phyloP scores from a whole-genome alignment of 2,797 vertebrate species.

The Sebastes glaucus region DNA sequence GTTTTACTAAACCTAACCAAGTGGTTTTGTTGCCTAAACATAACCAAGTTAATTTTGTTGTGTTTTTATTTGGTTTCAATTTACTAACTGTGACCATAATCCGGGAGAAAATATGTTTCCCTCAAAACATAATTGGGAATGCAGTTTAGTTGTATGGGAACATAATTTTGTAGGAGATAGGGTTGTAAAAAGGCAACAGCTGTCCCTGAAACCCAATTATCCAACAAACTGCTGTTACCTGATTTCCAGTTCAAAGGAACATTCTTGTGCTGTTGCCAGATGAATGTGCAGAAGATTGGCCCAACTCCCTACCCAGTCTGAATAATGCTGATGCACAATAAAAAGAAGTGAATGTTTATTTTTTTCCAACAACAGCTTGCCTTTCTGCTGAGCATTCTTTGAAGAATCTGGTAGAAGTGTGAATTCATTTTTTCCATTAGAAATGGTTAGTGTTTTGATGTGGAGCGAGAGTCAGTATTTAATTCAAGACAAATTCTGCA shows the following conservation, averaged over 20 bases:
- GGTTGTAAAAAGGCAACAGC: slow-evolving; percentile 30
- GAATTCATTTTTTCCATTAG: not conserved
- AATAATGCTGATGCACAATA: slow-evolving; percentile 34
- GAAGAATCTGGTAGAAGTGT: not conserved
- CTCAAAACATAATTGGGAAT: not conserved
- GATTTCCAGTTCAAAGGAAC: slow-evolving; percentile 44
- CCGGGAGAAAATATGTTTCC: no score
- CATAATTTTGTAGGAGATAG: not conserved
- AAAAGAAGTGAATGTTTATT: slow-evolving; percentile 16
- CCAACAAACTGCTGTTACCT: slow-evolving; percentile 39
- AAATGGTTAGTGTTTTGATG: not conserved
- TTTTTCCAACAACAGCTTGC: slow-evolving; percentile 6
- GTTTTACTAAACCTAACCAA: not conserved
- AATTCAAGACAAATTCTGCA: no score
- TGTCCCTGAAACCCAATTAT: slow-evolving; percentile 49
- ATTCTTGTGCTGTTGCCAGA: slow-evolving; percentile 32
- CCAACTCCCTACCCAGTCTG: slow-evolving; percentile 6
- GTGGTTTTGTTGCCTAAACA: not conserved
- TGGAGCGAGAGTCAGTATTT: not conserved
- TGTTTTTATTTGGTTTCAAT: not conserved
- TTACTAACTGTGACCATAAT: not conserved
- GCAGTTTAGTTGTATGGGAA: not conserved
- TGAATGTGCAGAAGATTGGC: slow-evolving; percentile 34
- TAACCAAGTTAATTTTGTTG: not conserved
- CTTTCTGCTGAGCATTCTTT: not conserved